A percentile compares a stretch with the other conserved stretches of the same genome.
phyloP scores from a whole-genome alignment of 2,113 vertebrate species.

The Tylochromis polylepis region DNA sequence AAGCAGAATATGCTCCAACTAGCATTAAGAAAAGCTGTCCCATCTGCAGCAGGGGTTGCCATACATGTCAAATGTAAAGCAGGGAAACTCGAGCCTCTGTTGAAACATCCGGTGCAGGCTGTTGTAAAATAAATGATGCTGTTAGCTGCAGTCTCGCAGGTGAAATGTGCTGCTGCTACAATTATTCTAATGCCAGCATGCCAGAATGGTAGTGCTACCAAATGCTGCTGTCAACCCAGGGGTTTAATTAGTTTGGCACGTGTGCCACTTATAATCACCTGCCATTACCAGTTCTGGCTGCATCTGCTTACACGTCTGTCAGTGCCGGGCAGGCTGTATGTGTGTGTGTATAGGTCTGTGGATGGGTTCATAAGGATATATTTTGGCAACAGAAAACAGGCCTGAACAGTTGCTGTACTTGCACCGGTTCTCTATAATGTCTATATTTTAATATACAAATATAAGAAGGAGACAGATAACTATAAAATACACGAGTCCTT shows the following conservation, averaged over 20 bases:
- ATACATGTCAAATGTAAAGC: conserved; percentile 24
- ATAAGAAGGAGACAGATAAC: neutral
- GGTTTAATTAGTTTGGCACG: conserved; percentile 96
- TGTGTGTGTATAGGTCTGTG: conserved; percentile 28
- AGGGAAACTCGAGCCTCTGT: conserved; percentile 24
- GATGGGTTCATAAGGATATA: neutral
- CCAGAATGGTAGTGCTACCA: conserved; percentile 83
- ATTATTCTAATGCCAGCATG: conserved; percentile 84
- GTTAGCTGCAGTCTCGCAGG: conserved; percentile 75
- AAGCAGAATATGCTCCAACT: neutral
- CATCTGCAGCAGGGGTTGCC: conserved; percentile 15
- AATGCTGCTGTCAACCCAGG: conserved; percentile 91
- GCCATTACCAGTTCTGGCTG: conserved; percentile 88
- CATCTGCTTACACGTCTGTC: conserved; percentile 96
- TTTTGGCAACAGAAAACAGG: conserved; percentile 27
- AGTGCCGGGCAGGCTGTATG: conserved; percentile 69
- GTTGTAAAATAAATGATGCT: conserved; percentile 76
- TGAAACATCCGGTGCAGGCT: conserved; percentile 41
- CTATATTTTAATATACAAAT: neutral
- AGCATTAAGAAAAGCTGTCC: neutral
- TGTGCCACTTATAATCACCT: conserved; percentile 95
- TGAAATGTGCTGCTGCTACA: conserved; percentile 74
- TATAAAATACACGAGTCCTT: neutral
- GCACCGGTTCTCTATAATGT: neutral
- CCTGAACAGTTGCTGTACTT: neutral